Evolutionary conservation across 92 coral and sea anemone genomes (phyloP).

Genomic region (Epizoanthus rinbou): DNA sequence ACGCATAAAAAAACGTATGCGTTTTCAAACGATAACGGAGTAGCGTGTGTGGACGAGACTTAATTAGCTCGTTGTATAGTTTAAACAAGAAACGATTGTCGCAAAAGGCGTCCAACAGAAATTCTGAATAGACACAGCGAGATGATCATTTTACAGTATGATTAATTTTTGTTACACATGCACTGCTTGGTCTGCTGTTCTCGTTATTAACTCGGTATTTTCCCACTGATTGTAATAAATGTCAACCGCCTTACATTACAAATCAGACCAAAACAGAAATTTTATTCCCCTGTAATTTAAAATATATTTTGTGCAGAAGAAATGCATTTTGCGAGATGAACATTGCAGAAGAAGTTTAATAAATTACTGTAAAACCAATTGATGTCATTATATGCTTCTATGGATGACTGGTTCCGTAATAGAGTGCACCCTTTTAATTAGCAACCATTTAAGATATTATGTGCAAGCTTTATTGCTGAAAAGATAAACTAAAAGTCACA

Average conservation of each 20-base stretch:
- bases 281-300: neutral
- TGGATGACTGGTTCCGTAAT: too few relatives aligned
- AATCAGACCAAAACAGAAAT: neutral
- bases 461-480: too few relatives aligned
- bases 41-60: too few relatives aligned
- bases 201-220: neutral
- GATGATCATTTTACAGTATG: neutral
- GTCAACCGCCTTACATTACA: neutral
- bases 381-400: too few relatives aligned
- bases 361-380: slow-evolving; percentile 4
- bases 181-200: neutral
- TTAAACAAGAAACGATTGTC: neutral
- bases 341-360: slow-evolving; percentile 22
- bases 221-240: neutral
- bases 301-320: neutral
- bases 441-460: too few relatives aligned
- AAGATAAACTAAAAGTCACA: too few relatives aligned
- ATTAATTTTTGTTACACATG: neutral
- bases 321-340: neutral
- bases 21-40: too few relatives aligned
- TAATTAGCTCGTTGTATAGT: neutral
- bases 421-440: too few relatives aligned
- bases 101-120: neutral
- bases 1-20: too few relatives aligned
- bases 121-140: neutral